Evolutionary conservation across 2,113 vertebrate species (phyloP).

Genomic region (Hucho hucho): DNA sequence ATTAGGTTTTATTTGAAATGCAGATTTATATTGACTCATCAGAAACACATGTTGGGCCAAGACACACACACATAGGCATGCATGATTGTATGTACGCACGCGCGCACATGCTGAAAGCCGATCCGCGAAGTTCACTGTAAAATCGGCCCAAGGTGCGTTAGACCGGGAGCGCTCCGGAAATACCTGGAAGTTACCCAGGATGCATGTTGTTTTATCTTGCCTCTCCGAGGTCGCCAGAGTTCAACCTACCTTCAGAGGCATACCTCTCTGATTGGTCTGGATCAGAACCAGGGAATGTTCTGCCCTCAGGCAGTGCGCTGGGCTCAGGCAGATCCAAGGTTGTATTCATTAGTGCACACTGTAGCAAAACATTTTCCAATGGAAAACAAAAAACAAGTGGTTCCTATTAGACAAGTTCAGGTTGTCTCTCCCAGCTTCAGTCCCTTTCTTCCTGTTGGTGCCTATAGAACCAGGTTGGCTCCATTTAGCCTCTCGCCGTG

Average conservation of each 20-base stretch:
- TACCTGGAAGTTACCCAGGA: constrained; percentile 6
- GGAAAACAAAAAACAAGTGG: background rate
- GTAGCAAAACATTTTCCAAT: too few relatives aligned
- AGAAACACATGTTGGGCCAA: constrained; percentile 67
- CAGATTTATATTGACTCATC: constrained; percentile 73
- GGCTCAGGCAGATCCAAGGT: background rate
- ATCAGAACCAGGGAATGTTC: background rate
- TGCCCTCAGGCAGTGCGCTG: background rate
- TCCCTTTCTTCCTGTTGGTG: too few relatives aligned
- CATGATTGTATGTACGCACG: background rate
- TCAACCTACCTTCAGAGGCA: background rate
- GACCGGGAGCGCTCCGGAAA: constrained; percentile 1
- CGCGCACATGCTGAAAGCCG: constrained; percentile 10
- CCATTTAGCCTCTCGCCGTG: too few relatives aligned
- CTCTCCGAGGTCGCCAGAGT: background rate
- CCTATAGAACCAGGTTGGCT: too few relatives aligned
- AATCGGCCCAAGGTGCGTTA: constrained; percentile 5
- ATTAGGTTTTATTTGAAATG: constrained; percentile 75
- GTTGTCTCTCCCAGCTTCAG: constrained; percentile 7
- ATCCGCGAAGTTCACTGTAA: constrained; percentile 7
- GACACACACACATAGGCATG: background rate
- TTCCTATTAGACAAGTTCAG: constrained; percentile 5
- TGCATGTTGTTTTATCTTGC: constrained; percentile 5
- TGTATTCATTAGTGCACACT: background rate
- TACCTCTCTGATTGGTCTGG: background rate